Percentiles rank a stretch among this genome's conserved stretches.
Conservation (phyloP, 2,797 vertebrate genomes). For the Sebastiscus tertius region DNA sequence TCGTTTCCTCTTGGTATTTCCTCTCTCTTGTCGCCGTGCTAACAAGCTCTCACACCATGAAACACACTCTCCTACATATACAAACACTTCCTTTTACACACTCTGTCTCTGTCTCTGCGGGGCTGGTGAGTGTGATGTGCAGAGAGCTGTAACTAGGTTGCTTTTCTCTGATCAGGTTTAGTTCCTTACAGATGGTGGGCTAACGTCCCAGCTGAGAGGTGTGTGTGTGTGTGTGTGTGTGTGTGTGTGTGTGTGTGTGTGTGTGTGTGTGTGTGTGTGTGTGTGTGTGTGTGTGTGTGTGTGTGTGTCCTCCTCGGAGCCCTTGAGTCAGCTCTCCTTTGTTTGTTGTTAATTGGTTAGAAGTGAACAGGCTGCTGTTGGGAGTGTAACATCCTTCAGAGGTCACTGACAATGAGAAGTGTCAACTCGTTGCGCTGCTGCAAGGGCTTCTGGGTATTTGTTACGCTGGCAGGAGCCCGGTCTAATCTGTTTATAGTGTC, state of each 20-base stretch:
- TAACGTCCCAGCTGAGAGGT: conserved; percentile 35
- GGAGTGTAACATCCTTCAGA: conserved; percentile 59
- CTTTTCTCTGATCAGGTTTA: conserved; percentile 50
- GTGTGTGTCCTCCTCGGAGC: conserved; percentile 14
- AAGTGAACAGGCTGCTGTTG: conserved; percentile 39
- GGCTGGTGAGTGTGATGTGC: conserved; percentile 20
- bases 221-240: neutral
- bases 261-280: neutral
- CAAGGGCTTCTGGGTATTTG: conserved; percentile 59
- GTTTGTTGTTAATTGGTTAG: conserved; percentile 66
- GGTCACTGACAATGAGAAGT: conserved; percentile 63
- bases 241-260: neutral
- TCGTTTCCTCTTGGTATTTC: conserved; percentile 8
- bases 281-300: neutral
- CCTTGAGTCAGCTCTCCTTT: conserved; percentile 43
- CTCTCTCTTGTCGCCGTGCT: neutral
- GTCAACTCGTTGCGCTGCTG: conserved; percentile 32
- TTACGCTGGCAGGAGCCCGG: conserved; percentile 11
- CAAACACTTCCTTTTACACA: neutral
- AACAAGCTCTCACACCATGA: conserved; percentile 28
- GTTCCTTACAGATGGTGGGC: conserved; percentile 42
- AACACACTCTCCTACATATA: neutral
- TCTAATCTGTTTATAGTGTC: conserved; percentile 42
- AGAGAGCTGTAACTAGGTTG: conserved; percentile 42
- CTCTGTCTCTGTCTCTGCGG: neutral